A percentile compares a stretch with the other conserved stretches of the same genome.
phyloP scores from a whole-genome alignment of 2,797 vertebrate genomes.

The Odontamblyopus lacepedii region DNA sequence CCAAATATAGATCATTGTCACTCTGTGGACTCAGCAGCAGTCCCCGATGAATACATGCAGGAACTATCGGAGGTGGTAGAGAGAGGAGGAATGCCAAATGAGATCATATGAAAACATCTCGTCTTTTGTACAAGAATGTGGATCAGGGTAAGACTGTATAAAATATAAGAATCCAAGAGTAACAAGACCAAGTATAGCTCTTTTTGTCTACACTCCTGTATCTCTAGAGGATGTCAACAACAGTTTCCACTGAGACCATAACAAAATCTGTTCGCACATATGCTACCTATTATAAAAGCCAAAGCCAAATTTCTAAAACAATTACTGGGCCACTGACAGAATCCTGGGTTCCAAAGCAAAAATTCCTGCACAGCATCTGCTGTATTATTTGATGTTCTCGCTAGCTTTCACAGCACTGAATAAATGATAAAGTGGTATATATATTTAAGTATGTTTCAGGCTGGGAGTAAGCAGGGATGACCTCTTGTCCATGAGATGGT shows the following conservation, averaged over 20 bases:
- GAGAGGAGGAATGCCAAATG: conserved; percentile 15
- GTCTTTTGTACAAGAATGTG: conserved; percentile 43
- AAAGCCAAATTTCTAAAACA: conserved; percentile 67
- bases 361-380: conserved; percentile 45
- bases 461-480: conserved; percentile 22
- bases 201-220: conserved; percentile 39
- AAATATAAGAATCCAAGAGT: conserved; percentile 37
- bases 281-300: not conserved
- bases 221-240: conserved; percentile 54
- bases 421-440: conserved; percentile 32
- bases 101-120: conserved; percentile 7
- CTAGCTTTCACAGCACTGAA: conserved; percentile 18
- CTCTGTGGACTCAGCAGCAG: conserved; percentile 47
- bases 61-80: conserved; percentile 38
- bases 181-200: conserved; percentile 39
- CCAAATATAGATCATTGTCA: conserved; percentile 61
- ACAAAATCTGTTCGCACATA: conserved; percentile 34
- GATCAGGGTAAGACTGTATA: conserved; percentile 35
- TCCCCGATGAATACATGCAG: conserved; percentile 58
- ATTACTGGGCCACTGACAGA: conserved; percentile 48
- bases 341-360: conserved; percentile 48
- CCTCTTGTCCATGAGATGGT: conserved; percentile 25
- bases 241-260: conserved; percentile 43
- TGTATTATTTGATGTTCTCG: conserved; percentile 23
- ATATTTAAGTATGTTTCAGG: conserved; percentile 41